These are phyloP conservation scores for Pipistrellus kuhlii DNA, from an alignment of 2,797 vertebrate species.

Conservation along the genomic window DNA sequence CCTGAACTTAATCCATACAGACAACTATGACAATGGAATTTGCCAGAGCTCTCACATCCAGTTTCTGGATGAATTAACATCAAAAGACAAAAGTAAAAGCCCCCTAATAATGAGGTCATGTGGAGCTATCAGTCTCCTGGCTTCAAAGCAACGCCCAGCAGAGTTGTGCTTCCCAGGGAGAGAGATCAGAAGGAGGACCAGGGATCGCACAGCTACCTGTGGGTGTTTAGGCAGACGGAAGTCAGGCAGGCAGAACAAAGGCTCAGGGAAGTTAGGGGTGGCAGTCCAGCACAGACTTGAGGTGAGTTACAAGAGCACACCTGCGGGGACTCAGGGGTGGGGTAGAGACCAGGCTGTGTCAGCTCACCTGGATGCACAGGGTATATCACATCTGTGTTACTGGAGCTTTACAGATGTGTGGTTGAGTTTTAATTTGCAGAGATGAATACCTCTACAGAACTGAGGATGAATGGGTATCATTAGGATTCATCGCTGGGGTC, in stretches of 20 bases:
- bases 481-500: background rate
- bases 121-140: slow-evolving; percentile 40
- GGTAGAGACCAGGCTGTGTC: too few species aligned
- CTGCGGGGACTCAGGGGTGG: background rate
- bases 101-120: slow-evolving; percentile 55
- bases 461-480: background rate
- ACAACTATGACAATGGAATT: background rate
- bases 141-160: slow-evolving; percentile 37
- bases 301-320: background rate
- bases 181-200: slow-evolving; percentile 43
- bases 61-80: slow-evolving; percentile 56
- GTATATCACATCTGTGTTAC: background rate
- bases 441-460: background rate
- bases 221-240: background rate
- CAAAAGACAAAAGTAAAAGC: slow-evolving; percentile 53
- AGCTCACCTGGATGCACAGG: background rate
- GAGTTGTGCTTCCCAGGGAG: slow-evolving; percentile 45
- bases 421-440: background rate
- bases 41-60: slow-evolving; percentile 16
- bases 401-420: background rate
- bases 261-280: rapidly evolving
- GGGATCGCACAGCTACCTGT: background rate
- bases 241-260: background rate
- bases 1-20: background rate
- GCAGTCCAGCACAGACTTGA: background rate